Percentiles rank a stretch among this genome's conserved stretches.
Conservation (phyloP, 92 coral and sea anemone species). For the Chrysogorgia sp. region DNA sequence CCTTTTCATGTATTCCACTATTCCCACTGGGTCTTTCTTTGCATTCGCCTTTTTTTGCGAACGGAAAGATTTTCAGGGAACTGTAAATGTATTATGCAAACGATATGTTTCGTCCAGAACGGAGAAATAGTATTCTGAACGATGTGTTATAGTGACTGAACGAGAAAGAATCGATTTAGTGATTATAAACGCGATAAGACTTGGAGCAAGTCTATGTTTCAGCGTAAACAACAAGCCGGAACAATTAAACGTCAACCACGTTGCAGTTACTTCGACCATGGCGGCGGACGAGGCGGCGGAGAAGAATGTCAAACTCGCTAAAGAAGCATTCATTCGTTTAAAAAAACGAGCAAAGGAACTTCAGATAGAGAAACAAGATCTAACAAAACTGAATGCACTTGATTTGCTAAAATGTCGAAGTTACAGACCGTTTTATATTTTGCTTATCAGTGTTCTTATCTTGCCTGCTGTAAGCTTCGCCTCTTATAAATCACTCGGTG, state of each 20-base stretch:
- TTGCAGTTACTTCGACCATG: slow-evolving; percentile 8
- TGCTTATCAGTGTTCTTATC: slow-evolving; percentile 47
- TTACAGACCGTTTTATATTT: slow-evolving; percentile 23
- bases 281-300: slow-evolving; percentile 35
- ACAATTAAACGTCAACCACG: not conserved
- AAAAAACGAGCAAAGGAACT: slow-evolving; percentile 75
- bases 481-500: slow-evolving; percentile 49
- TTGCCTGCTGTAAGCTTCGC: slow-evolving; percentile 66
- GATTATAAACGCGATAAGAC: no score
- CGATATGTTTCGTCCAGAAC: no score
- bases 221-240: no score
- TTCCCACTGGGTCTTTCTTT: no score
- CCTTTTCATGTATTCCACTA: no score
- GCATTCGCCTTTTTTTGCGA: no score
- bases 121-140: no score
- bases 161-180: no score
- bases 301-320: slow-evolving; percentile 56
- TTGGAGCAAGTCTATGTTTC: no score
- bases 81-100: no score
- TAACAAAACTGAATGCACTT: slow-evolving; percentile 64
- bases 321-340: slow-evolving; percentile 72
- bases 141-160: no score
- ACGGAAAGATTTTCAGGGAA: no score
- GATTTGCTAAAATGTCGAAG: slow-evolving; percentile 48
- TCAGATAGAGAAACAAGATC: slow-evolving; percentile 70